Conservation (phyloP, 2,797 vertebrate genomes). For the Squalus acanthias region DNA sequence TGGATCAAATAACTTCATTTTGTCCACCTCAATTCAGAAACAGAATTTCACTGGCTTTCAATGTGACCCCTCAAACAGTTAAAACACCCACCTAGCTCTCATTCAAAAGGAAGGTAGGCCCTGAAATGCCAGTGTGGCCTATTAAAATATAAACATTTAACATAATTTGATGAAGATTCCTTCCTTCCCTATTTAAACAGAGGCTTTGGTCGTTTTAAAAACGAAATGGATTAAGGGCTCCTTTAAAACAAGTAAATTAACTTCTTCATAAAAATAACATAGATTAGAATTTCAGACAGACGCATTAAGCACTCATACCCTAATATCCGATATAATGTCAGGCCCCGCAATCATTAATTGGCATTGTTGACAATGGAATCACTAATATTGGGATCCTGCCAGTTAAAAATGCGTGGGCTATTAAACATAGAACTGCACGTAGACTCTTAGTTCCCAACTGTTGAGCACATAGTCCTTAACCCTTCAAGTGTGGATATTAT, state of each 20-base stretch:
- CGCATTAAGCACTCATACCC: background rate
- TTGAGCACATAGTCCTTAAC: background rate
- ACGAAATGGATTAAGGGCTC: background rate
- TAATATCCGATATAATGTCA: background rate
- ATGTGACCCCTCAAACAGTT: background rate
- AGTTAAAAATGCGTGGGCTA: background rate
- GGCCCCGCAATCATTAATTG: background rate
- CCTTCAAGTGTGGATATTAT: background rate
- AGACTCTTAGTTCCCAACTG: background rate
- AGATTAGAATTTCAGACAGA: background rate
- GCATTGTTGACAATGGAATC: background rate
- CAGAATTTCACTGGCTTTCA: background rate
- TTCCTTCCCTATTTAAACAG: background rate
- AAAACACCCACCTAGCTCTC: background rate
- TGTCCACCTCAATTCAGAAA: background rate
- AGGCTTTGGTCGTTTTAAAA: background rate
- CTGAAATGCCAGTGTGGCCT: background rate
- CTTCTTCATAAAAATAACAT: background rate
- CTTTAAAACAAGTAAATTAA: background rate
- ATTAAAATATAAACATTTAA: background rate
- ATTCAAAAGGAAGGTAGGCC: background rate
- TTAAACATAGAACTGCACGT: background rate
- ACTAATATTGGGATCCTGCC: background rate
- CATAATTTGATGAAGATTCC: background rate
- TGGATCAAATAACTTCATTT: background rate